Conservation (phyloP, 2,888 invertebrate species). For the Deilephila porcellus region DNA sequence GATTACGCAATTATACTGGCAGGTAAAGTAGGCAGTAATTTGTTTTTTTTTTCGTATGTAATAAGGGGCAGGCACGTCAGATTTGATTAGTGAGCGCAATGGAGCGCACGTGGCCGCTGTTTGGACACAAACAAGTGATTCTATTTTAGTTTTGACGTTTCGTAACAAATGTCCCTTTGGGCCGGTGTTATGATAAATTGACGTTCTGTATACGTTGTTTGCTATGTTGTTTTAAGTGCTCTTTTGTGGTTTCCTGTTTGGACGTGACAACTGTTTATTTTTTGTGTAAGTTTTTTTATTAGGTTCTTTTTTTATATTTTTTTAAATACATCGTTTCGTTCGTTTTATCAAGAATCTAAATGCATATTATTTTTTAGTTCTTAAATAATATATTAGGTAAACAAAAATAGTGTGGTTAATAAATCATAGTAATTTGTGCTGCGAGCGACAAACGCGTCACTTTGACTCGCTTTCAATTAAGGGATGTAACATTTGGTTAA, state of each 20-base stretch:
- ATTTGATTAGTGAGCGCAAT: slow-evolving; percentile 62
- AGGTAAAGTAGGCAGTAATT: slow-evolving; percentile 38
- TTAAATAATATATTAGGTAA: neutral
- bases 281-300: slow-evolving; percentile 20
- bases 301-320: neutral
- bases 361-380: too few species aligned
- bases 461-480: slow-evolving; percentile 40
- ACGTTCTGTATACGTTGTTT: slow-evolving; percentile 20
- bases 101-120: slow-evolving; percentile 59
- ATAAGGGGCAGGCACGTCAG: slow-evolving; percentile 50
- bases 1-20: slow-evolving; percentile 32
- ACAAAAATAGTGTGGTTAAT: neutral
- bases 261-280: slow-evolving; percentile 36
- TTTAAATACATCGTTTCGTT: too few species aligned
- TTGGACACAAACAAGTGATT: slow-evolving; percentile 57
- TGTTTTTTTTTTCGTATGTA: slow-evolving; percentile 40
- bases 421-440: slow-evolving; percentile 14
- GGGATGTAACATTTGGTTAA: slow-evolving; percentile 24
- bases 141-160: slow-evolving; percentile 58
- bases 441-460: slow-evolving; percentile 29
- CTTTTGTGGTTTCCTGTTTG: slow-evolving; percentile 37
- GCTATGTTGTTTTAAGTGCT: slow-evolving; percentile 40
- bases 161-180: slow-evolving; percentile 56
- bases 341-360: neutral
- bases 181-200: slow-evolving; percentile 57